Evolutionary conservation across 2,888 invertebrate species (phyloP).

Genomic region (Monochamus alternatus): DNA sequence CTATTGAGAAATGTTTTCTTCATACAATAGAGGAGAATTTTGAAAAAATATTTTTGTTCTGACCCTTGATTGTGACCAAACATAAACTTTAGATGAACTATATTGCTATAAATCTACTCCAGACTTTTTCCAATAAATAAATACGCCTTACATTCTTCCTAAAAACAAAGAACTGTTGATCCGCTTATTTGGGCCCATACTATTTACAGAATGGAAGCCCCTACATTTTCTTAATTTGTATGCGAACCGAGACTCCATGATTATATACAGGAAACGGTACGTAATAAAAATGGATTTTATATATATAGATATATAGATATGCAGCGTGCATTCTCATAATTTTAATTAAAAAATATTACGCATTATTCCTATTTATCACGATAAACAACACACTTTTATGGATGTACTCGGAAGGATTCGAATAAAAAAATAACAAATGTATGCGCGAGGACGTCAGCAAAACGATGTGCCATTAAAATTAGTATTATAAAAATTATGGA

Average conservation of each 20-base stretch:
- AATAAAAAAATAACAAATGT: slow-evolving; percentile 43
- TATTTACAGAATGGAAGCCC: slow-evolving; percentile 15
- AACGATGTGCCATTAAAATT: slow-evolving; percentile 43
- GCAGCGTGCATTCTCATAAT: slow-evolving; percentile 50
- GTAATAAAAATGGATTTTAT: slow-evolving; percentile 60
- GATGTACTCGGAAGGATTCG: slow-evolving; percentile 50
- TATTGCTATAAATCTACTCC: not conserved
- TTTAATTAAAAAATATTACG: slow-evolving; percentile 55
- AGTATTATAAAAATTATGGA: slow-evolving; percentile 41
- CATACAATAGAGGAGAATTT: no score
- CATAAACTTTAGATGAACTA: not conserved
- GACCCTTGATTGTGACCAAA: no score
- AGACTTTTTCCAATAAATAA: not conserved
- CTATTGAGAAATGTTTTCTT: no score
- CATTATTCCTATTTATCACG: slow-evolving; percentile 47
- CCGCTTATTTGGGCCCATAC: slow-evolving; percentile 5
- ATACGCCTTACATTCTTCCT: not conserved
- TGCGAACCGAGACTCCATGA: slow-evolving; percentile 43
- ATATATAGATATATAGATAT: slow-evolving; percentile 46
- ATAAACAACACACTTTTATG: slow-evolving; percentile 52
- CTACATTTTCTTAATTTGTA: slow-evolving; percentile 48
- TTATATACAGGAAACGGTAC: slow-evolving; percentile 57
- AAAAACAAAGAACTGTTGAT: not conserved
- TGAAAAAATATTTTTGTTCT: no score
- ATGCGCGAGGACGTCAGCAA: slow-evolving; percentile 43